These are phyloP conservation scores for Babylonia areolata DNA, from an alignment of 1,140 invertebrate genomes.

Conservation along the genomic window DNA sequence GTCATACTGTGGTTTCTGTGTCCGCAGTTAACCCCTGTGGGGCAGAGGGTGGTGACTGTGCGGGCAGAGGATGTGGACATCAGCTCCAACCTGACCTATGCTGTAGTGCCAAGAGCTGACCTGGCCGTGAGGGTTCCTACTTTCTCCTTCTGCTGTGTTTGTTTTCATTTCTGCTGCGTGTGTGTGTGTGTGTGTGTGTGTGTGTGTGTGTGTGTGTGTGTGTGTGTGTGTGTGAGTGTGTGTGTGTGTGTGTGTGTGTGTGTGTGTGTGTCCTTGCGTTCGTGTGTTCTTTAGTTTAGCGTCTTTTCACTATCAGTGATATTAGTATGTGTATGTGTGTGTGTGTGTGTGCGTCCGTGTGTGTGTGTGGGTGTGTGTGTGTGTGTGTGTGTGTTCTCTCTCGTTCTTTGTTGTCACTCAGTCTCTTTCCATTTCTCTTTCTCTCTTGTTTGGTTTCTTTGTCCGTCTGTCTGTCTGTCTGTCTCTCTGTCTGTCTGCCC, in stretches of 20 bases:
- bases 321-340: too few species aligned
- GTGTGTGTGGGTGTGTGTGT: not conserved
- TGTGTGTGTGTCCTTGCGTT: too few species aligned
- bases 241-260: not conserved
- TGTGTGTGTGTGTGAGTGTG: too few species aligned
- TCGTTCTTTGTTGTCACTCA: not conserved
- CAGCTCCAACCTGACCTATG: conserved; percentile 29
- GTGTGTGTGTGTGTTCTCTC: not conserved
- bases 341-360: not conserved
- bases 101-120: not conserved
- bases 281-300: too few species aligned
- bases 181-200: not conserved
- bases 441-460: not conserved
- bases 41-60: conserved; percentile 4
- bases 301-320: too few species aligned
- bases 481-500: not conserved
- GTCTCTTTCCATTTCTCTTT: not conserved
- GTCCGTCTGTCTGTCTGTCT: not conserved
- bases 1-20: not conserved
- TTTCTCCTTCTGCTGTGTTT: not conserved
- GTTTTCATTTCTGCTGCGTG: not conserved
- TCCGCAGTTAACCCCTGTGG: conserved; percentile 33
- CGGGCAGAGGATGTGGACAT: conserved; percentile 26
- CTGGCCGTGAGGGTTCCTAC: not conserved
- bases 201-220: too few species aligned